A percentile compares a stretch with the other conserved stretches of the same genome.
Conservation (phyloP, 2,888 invertebrate species). For the Epinotia ramella region DNA sequence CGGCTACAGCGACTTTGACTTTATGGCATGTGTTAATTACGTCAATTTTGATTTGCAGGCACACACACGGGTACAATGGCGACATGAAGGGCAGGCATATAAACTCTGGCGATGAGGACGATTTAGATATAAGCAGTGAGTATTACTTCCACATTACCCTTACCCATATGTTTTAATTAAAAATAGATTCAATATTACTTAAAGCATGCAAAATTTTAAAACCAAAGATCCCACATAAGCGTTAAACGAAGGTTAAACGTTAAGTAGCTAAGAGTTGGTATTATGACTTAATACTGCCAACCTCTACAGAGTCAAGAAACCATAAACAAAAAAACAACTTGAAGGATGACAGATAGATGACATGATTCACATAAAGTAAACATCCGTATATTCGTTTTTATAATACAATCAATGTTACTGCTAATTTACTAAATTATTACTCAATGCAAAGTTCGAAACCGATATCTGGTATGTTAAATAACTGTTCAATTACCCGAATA, state of each 20-base stretch:
- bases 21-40: background rate
- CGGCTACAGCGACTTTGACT: too few species aligned
- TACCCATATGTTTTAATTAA: too few species aligned
- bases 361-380: conserved; percentile 6
- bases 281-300: background rate
- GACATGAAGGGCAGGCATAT: conserved; percentile 78
- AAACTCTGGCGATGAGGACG: conserved; percentile 82
- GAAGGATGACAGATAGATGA: conserved; percentile 14
- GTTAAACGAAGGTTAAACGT: too few species aligned
- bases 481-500: background rate
- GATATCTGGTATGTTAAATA: conserved; percentile 32
- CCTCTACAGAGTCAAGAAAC: background rate
- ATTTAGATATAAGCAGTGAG: conserved; percentile 82
- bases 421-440: background rate
- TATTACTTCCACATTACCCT: conserved; percentile 47
- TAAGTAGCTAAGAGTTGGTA: background rate
- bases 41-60: conserved; percentile 61
- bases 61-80: conserved; percentile 82
- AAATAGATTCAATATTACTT: too few species aligned
- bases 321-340: conserved; percentile 18
- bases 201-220: too few species aligned
- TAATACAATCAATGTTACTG: background rate
- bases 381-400: background rate
- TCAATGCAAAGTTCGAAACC: conserved; percentile 24
- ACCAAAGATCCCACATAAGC: too few species aligned